Percentiles rank a stretch among this genome's conserved stretches.
Evolutionary conservation across 1,140 invertebrate genomes (phyloP).

Genomic region (Drosophila nigrodunni): DNA sequence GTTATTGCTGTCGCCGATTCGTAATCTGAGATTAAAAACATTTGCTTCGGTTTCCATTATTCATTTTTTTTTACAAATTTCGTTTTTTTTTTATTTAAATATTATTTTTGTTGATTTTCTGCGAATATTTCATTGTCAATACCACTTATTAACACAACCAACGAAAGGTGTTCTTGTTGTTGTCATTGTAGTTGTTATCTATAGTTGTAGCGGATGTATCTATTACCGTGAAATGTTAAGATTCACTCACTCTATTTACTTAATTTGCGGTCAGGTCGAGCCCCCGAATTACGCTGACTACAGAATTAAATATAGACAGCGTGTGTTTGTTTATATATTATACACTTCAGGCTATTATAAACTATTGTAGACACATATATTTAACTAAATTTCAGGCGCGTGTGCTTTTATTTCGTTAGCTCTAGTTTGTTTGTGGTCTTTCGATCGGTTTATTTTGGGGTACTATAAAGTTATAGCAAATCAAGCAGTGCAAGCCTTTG

Average conservation of each 20-base stretch:
- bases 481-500: background rate
- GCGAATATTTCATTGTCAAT: constrained; percentile 22
- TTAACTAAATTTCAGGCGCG: constrained; percentile 13
- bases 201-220: constrained; percentile 22
- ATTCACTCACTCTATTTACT: constrained; percentile 19
- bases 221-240: constrained; percentile 9
- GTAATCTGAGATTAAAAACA: constrained; percentile 63
- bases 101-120: constrained; percentile 38
- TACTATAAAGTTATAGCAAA: background rate
- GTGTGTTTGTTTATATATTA: constrained; percentile 1
- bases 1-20: constrained; percentile 41
- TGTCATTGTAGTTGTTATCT: constrained; percentile 12
- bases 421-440: background rate
- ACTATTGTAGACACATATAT: background rate
- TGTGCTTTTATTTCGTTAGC: constrained; percentile 8
- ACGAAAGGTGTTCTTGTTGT: constrained; percentile 12
- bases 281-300: constrained; percentile 34
- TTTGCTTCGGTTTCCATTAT: constrained; percentile 39
- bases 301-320: constrained; percentile 20
- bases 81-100: constrained; percentile 19
- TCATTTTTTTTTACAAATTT: constrained; percentile 20
- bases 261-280: constrained; percentile 33
- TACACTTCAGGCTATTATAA: background rate
- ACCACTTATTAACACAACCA: constrained; percentile 21
- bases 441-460: background rate